These are phyloP conservation scores for Aphidoletes aphidimyza DNA, from an alignment of 2,888 invertebrate species.

Conservation along the genomic window DNA sequence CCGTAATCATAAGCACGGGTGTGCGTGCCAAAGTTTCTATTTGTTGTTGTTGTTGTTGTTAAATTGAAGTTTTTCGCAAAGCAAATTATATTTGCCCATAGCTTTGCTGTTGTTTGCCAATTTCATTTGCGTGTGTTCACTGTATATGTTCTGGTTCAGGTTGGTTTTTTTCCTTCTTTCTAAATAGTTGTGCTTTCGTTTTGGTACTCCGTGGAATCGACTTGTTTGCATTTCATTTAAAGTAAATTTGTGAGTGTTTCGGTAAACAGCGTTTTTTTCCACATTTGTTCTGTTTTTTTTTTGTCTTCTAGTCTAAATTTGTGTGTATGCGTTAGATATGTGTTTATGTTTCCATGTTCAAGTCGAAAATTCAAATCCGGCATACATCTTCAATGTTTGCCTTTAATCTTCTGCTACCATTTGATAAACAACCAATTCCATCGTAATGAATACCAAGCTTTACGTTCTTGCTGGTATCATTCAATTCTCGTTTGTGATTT, in stretches of 20 bases:
- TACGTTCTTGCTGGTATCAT: neutral
- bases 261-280: too few relatives aligned
- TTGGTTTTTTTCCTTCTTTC: too few relatives aligned
- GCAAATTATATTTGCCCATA: slow-evolving; percentile 11
- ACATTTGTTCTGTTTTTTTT: neutral
- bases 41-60: neutral
- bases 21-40: slow-evolving; percentile 37
- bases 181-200: neutral
- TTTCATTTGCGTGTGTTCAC: neutral
- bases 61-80: neutral
- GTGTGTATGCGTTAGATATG: neutral
- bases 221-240: slow-evolving; percentile 48
- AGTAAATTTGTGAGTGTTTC: slow-evolving; percentile 42
- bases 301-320: neutral
- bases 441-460: slow-evolving; percentile 7
- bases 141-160: too few relatives aligned
- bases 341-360: too few relatives aligned
- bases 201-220: neutral
- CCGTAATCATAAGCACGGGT: neutral
- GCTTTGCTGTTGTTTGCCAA: neutral
- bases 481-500: slow-evolving; percentile 40
- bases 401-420: neutral
- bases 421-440: neutral
- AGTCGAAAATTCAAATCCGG: neutral
- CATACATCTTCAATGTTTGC: neutral